phyloP scores from a whole-genome alignment of 2,113 vertebrate genomes.

The Enhydra lutris region DNA sequence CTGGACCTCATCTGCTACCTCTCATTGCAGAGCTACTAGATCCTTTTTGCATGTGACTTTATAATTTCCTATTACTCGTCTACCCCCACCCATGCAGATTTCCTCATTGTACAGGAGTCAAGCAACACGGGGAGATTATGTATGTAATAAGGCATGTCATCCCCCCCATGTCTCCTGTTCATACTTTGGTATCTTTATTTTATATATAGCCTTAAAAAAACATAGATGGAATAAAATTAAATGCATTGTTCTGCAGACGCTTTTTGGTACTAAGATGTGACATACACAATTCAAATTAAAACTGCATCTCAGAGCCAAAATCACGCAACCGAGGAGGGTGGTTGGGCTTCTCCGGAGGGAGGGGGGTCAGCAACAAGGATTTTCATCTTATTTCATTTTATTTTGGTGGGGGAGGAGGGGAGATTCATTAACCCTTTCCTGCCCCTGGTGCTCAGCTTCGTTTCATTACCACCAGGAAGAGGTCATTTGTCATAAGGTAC shows the following conservation, averaged over 20 bases:
- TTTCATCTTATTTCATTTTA: not conserved
- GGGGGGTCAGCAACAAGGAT: not conserved
- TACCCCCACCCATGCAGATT: not conserved
- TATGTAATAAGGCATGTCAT: not conserved
- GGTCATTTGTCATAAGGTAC: constrained; percentile 48
- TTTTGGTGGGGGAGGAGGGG: not conserved
- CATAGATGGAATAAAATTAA: not conserved
- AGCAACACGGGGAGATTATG: not conserved
- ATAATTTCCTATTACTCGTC: not conserved
- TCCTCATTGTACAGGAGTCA: not conserved
- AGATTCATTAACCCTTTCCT: constrained; percentile 54
- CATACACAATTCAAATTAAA: constrained; percentile 35
- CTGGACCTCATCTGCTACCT: not conserved
- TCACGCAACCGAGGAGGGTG: not conserved
- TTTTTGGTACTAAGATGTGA: not conserved
- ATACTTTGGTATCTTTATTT: not conserved
- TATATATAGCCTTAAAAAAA: not conserved
- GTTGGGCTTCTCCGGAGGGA: not conserved
- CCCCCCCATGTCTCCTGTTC: not conserved
- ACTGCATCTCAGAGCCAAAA: not conserved
- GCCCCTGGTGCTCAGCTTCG: not conserved
- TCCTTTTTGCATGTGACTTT: not conserved
- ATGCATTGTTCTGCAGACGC: constrained; percentile 25
- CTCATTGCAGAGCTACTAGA: not conserved
- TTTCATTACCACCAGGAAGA: not conserved